Evolutionary conservation across 2,113 vertebrate genomes (phyloP).

Genomic region (Percopsis transmontana): DNA sequence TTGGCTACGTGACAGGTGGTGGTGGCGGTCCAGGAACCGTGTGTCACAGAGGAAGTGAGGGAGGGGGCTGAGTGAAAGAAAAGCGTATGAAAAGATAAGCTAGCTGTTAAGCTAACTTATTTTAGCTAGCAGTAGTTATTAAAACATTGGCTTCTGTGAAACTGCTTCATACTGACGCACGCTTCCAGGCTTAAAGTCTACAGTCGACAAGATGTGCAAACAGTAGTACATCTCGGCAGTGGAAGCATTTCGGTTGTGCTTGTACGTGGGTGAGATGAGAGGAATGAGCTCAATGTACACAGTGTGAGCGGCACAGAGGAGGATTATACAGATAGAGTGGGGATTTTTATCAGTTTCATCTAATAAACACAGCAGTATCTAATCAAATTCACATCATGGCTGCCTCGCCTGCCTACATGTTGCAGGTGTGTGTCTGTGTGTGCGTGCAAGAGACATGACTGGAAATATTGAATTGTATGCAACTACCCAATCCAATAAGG

Average conservation of each 20-base stretch:
- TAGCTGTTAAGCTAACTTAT: conserved; percentile 20
- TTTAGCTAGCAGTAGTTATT: conserved; percentile 36
- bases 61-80: background rate
- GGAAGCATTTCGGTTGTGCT: too few relatives aligned
- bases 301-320: conserved; percentile 12
- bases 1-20: conserved; percentile 2
- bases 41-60: conserved; percentile 24
- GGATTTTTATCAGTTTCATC: conserved; percentile 50
- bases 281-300: conserved; percentile 25
- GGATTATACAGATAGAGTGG: conserved; percentile 38
- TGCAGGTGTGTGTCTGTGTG: conserved; percentile 3
- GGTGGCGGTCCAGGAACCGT: conserved; percentile 16
- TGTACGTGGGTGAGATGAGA: conserved; percentile 3
- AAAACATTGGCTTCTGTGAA: too few relatives aligned
- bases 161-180: too few relatives aligned
- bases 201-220: too few relatives aligned
- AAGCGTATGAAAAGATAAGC: conserved; percentile 24
- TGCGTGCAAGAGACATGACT: background rate
- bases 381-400: conserved; percentile 52
- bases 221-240: too few relatives aligned
- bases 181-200: too few relatives aligned
- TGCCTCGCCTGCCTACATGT: background rate
- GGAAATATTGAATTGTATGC: background rate
- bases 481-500: background rate
- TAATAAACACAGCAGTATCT: conserved; percentile 46